Conservation (phyloP, 2,113 vertebrate genomes). For the Mobula birostris region DNA sequence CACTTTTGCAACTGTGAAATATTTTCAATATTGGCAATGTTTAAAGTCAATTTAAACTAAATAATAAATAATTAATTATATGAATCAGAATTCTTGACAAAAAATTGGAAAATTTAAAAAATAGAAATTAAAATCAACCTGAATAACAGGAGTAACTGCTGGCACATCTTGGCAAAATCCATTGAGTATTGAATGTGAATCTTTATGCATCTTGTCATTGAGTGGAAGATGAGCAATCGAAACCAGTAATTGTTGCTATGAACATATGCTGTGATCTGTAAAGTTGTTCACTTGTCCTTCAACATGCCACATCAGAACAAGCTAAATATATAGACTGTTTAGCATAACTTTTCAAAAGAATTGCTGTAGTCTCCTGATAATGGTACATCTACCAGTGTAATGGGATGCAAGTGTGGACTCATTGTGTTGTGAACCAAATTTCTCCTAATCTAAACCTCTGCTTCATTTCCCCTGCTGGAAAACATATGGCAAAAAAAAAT, state of each 20-base stretch:
- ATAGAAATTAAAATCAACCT: no score
- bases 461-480: not conserved
- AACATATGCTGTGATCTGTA: not conserved
- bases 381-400: not conserved
- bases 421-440: not conserved
- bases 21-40: no score
- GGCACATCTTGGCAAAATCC: no score
- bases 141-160: no score
- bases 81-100: no score
- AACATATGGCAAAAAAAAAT: not conserved
- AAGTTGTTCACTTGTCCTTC: not conserved
- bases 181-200: not conserved
- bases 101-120: no score
- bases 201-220: not conserved
- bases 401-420: not conserved
- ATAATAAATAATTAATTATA: no score
- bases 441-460: not conserved
- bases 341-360: not conserved
- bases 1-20: no score
- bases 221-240: not conserved
- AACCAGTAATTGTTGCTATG: not conserved
- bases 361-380: not conserved
- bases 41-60: no score
- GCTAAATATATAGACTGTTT: not conserved
- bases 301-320: not conserved